Evolutionary conservation across 1,140 invertebrate genomes (phyloP), one percentile per base, ranked within the genome.

Genomic region (Temnothorax nylanderi): DNA sequence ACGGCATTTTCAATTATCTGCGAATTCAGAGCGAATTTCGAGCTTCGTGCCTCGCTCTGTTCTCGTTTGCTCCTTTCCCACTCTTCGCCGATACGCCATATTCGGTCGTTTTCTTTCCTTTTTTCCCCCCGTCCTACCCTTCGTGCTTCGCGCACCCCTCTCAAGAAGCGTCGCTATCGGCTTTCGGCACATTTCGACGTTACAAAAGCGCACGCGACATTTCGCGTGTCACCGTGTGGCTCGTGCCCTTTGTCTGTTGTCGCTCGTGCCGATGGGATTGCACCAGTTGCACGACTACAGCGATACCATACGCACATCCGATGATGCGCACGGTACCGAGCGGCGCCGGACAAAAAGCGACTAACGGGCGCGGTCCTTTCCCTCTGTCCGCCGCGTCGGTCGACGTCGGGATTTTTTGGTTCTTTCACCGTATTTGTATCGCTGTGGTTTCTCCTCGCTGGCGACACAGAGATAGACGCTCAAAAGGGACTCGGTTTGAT

Each of bases 191-290:
- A 51, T 56, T 26, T 49, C 58, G 51, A 21, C 64, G 71, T 62
- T 65, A 60, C 13, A 77, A 85, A 89, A 86, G 78, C 77, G 89
- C 88, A 85, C 89, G 75, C 82, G 76, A 71, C 85, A 56, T 87
- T 88, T 87, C 77, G 51, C 81, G 67, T 32, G 16, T 49, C 67
- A 71, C 34, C 49, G 62, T 37, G 60, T 41, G 54, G 51, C 49
- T 67, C 67, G 81, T 77, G 71, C 37, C 87, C 74, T 90, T 90
- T 90, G 89, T 69, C 47, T 71, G 32, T 78, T 58, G 71, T 69
- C 81, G 87, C 72, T 86, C 67, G 87, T 86, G 69, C 71, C 49
- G 54, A 54, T 34, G 47, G 7, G 44, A 64, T 44, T 82, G 54
- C 67, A 49, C 49, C 37, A 44, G 51, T 72, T 81, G 51, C 67